Conservation (phyloP, 2,888 invertebrate species). For the Rotaria magnacalcarata region DNA sequence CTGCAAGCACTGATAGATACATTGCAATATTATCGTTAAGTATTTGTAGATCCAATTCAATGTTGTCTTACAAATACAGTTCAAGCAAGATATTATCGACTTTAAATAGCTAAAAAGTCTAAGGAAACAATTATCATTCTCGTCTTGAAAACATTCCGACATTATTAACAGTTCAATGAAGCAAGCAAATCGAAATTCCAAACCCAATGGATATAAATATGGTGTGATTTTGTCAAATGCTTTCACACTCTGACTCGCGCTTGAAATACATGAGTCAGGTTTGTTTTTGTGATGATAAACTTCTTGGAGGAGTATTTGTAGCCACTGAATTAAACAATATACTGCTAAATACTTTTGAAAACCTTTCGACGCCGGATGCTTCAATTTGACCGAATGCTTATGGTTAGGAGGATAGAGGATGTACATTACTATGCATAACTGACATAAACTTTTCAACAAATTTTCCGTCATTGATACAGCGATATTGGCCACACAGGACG, state of each 20-base stretch:
- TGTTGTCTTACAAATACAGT: neutral
- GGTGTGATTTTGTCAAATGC: neutral
- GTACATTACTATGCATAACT: neutral
- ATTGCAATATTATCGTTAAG: too few species aligned
- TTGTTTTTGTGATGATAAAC: neutral
- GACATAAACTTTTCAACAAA: neutral
- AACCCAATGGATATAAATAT: neutral
- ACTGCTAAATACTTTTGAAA: neutral
- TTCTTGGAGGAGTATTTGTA: neutral
- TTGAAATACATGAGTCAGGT: neutral
- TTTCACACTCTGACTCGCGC: neutral
- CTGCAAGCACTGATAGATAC: neutral
- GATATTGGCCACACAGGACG: neutral
- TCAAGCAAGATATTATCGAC: neutral
- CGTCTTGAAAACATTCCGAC: neutral
- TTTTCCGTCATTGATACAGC: neutral
- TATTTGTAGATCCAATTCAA: too few species aligned
- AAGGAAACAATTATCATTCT: neutral
- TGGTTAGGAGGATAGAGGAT: neutral
- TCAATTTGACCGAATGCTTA: neutral
- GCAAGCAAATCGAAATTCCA: neutral
- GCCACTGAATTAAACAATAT: neutral
- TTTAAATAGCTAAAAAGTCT: neutral
- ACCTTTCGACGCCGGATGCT: neutral
- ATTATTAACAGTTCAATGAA: neutral